Percentiles rank a stretch among this genome's conserved stretches.
Conservation (phyloP, 1,140 invertebrate genomes). For the Tyrophagus putrescentiae region DNA sequence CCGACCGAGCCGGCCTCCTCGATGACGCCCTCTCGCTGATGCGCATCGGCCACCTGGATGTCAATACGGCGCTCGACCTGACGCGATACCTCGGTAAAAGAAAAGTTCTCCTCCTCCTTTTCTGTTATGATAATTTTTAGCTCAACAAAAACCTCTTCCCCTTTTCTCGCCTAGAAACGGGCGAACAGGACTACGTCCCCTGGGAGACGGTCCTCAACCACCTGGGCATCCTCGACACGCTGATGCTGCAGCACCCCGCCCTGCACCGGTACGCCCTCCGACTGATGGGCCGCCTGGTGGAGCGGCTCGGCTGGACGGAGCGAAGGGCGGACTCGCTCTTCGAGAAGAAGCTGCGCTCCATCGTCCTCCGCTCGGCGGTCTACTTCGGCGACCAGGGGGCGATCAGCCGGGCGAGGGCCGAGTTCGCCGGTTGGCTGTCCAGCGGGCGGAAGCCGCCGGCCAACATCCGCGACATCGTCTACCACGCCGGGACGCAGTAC, state of each 20-base stretch:
- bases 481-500: constrained; percentile 52
- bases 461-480: constrained; percentile 55
- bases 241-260: constrained; percentile 47
- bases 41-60: constrained; percentile 53
- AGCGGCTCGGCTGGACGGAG: constrained; percentile 48
- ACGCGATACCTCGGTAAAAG: constrained; percentile 46
- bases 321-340: constrained; percentile 43
- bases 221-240: constrained; percentile 48
- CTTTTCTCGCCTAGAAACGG: constrained; percentile 31
- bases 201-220: constrained; percentile 55
- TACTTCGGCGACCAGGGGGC: constrained; percentile 46
- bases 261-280: constrained; percentile 45
- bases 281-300: constrained; percentile 44
- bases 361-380: constrained; percentile 44
- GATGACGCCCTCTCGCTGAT: constrained; percentile 59
- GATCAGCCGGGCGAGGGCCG: constrained; percentile 43
- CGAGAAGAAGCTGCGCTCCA: constrained; percentile 43
- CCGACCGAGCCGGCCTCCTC: constrained; percentile 55
- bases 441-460: constrained; percentile 39
- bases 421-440: constrained; percentile 49
- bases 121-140: neutral
- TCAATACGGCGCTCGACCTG: constrained; percentile 48
- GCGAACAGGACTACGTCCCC: constrained; percentile 53
- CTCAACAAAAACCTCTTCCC: neutral
- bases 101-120: neutral